Conservation (phyloP, 2,888 invertebrate species). For the Xestia sexstrigata region DNA sequence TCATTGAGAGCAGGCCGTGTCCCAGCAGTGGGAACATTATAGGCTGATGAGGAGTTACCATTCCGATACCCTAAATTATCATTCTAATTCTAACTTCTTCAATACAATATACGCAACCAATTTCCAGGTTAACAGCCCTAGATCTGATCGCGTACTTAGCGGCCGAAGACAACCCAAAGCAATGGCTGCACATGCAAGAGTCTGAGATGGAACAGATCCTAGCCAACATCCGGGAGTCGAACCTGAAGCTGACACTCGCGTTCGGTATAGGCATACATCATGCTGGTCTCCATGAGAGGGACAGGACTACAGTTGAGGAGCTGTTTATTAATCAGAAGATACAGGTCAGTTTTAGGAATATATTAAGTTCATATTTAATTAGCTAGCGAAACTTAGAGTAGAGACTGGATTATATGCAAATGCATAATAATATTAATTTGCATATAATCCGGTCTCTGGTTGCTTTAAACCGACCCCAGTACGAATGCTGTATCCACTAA, state of each 20-base stretch:
- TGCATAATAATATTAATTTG: too few relatives aligned
- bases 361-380: too few relatives aligned
- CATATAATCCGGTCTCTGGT: too few relatives aligned
- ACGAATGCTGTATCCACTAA: too few relatives aligned
- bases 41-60: too few relatives aligned
- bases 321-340: conserved; percentile 98
- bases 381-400: too few relatives aligned
- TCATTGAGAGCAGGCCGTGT: too few relatives aligned
- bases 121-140: conserved; percentile 96
- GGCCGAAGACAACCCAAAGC: conserved; percentile 97
- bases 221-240: conserved; percentile 94
- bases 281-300: conserved; percentile 98
- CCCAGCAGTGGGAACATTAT: too few relatives aligned
- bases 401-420: too few relatives aligned
- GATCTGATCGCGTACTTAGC: conserved; percentile 98
- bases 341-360: conserved; percentile 91
- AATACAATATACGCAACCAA: background rate
- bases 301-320: conserved; percentile 97
- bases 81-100: background rate
- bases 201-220: conserved; percentile 95
- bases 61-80: background rate
- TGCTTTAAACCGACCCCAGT: too few relatives aligned
- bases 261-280: conserved; percentile 99
- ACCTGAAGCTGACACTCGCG: conserved; percentile 97
- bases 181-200: conserved; percentile 97